These are phyloP conservation scores for Heteromurus nitidus DNA, from an alignment of 2,888 invertebrate species.

Conservation along the genomic window DNA sequence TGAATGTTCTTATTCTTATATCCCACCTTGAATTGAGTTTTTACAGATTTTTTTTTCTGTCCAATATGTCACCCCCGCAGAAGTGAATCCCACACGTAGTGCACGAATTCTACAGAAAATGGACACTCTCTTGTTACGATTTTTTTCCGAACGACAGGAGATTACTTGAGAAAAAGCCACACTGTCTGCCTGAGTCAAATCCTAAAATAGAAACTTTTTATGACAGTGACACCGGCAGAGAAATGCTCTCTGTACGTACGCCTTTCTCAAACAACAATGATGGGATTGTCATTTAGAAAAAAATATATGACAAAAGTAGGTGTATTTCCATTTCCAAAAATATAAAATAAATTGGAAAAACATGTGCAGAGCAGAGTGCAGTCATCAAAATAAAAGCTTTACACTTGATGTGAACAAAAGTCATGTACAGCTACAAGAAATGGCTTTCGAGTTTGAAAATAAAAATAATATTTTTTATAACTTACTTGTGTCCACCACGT, in stretches of 20 bases:
- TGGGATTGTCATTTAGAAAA: too few relatives aligned
- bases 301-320: too few relatives aligned
- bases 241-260: neutral
- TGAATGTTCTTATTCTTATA: too few relatives aligned
- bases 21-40: conserved; percentile 4
- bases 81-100: conserved; percentile 46
- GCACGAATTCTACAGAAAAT: conserved; percentile 1
- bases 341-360: too few relatives aligned
- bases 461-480: conserved; percentile 6
- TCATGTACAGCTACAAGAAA: too few relatives aligned
- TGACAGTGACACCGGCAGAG: neutral
- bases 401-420: too few relatives aligned
- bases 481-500: neutral
- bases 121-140: conserved; percentile 18
- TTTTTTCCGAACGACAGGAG: conserved; percentile 7
- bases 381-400: neutral
- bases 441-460: neutral
- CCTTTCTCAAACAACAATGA: too few relatives aligned
- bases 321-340: too few relatives aligned
- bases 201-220: conserved; percentile 52
- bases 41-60: conserved; percentile 13
- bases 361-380: too few relatives aligned
- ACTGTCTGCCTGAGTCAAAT: conserved; percentile 60
- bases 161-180: conserved; percentile 47
- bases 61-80: conserved; percentile 48